Evolutionary conservation across 2,888 invertebrate genomes (phyloP).

Genomic region (Drosophila setosimentum): DNA sequence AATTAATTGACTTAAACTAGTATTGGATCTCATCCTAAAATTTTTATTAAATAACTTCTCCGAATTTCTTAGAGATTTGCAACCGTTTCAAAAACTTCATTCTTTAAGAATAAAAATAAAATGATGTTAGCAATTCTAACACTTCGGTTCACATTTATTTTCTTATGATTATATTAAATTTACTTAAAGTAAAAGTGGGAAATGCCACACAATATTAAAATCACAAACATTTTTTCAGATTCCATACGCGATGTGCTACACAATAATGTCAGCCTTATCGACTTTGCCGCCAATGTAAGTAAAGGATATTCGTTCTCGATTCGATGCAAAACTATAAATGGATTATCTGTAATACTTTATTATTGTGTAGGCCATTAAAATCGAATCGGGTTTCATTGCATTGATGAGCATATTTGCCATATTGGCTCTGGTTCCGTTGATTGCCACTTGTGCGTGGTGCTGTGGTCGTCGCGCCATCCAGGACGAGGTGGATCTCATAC

Average conservation of each 20-base stretch:
- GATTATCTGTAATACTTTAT: not conserved
- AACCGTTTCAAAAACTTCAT: not conserved
- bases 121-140: not conserved
- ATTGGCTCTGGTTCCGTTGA: conserved; percentile 88
- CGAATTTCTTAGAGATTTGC: not conserved
- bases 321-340: not conserved
- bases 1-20: not conserved
- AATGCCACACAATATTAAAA: not conserved
- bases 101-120: not conserved
- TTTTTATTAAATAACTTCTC: not conserved
- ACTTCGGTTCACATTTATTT: not conserved
- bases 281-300: conserved; percentile 84
- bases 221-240: conserved; percentile 63
- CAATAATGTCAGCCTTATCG: conserved; percentile 83
- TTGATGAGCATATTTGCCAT: conserved; percentile 88
- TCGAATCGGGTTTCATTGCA: conserved; percentile 89
- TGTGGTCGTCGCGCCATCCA: conserved; percentile 85
- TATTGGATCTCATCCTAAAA: too few relatives aligned
- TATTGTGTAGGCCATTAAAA: conserved; percentile 88
- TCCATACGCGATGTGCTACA: conserved; percentile 84
- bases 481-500: conserved; percentile 83
- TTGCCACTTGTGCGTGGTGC: conserved; percentile 87
- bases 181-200: not conserved
- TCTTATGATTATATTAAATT: not conserved
- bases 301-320: not conserved